Base-by-base conservation (phyloP, 2,797 vertebrate species). In the Rachycentron canadum region DNA sequence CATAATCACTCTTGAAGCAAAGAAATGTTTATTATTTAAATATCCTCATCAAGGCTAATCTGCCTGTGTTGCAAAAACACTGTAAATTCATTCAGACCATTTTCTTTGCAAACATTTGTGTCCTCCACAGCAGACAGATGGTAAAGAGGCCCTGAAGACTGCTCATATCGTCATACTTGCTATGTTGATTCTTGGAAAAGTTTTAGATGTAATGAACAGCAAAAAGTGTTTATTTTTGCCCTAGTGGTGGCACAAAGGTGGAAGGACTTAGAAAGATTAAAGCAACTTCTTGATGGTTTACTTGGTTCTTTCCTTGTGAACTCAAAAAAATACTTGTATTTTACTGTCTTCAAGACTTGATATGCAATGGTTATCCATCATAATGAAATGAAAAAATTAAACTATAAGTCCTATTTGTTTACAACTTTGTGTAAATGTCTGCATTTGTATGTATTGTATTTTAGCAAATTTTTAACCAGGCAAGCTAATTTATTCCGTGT, bases 11-110 rank as follows among this genome's bases (percentile, higher is more conserved):
- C 63, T 67, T 63, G 41, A 68, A 61, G 41, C 67, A 66, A 61
- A 79, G 45, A 68, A 49, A 64, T 26, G 13, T 2, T 56, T 69
- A 60, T 69, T 69, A 61, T 81, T 82, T 57, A 68, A 78, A 79
- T 67, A 86, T 78, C 55, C 47, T 81, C 58, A 82, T 78, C 80
- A 58, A 68, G 53, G 38, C 59, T 79, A 69, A 86, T 84, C 78
- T 57, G 25, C 23, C 62, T 38, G 68, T 53, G 65, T 58, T 66
- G 25, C 58, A 62, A 40, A 68, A 73, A 28, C 30, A 52, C 2
- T 69, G 40, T 7, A 25, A 55, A 69, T 60, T 64, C 23, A 59
- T 49, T 58, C 16, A 43, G 12, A 40, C 16, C 0, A 3, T 59
- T 61, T 76, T 26, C 19, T 55, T 17, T 62, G 6, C 21, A 64